Evolutionary conservation across 2,888 invertebrate species (phyloP).

Genomic region (Dasysyrphus tricinctus): DNA sequence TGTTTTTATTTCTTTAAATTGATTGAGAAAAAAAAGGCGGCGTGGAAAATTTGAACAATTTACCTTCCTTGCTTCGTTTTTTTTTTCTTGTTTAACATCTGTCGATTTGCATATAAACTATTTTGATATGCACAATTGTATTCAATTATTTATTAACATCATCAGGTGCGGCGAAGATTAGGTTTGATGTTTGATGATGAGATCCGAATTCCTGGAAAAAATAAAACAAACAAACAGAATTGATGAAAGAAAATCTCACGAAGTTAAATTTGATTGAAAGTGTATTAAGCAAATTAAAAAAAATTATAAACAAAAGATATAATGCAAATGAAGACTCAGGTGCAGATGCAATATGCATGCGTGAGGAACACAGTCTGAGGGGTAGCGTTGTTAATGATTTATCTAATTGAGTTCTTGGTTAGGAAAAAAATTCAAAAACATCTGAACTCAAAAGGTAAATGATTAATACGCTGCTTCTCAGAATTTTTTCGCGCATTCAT

Average conservation of each 20-base stretch:
- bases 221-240: neutral
- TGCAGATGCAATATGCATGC: slow-evolving; percentile 24
- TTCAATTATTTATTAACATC: slow-evolving; percentile 43
- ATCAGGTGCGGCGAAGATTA: slow-evolving; percentile 29
- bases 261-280: slow-evolving; percentile 23
- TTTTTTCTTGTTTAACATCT: slow-evolving; percentile 8
- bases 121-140: slow-evolving; percentile 39
- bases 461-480: no score
- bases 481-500: no score
- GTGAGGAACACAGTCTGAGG: neutral
- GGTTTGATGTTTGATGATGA: slow-evolving; percentile 37
- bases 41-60: slow-evolving; percentile 49
- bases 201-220: slow-evolving; percentile 61
- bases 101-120: slow-evolving; percentile 34
- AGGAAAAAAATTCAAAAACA: no score
- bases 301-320: neutral
- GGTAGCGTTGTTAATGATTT: neutral
- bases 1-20: slow-evolving; percentile 15
- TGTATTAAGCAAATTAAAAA: slow-evolving; percentile 1
- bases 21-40: slow-evolving; percentile 31
- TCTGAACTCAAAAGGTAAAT: no score
- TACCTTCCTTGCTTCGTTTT: slow-evolving; percentile 1
- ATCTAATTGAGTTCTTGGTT: neutral
- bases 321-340: slow-evolving; percentile 42
- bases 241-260: slow-evolving; percentile 64